These are phyloP conservation scores for Dendroctonus valens DNA, from an alignment of 1,140 invertebrate genomes.

Conservation along the genomic window DNA sequence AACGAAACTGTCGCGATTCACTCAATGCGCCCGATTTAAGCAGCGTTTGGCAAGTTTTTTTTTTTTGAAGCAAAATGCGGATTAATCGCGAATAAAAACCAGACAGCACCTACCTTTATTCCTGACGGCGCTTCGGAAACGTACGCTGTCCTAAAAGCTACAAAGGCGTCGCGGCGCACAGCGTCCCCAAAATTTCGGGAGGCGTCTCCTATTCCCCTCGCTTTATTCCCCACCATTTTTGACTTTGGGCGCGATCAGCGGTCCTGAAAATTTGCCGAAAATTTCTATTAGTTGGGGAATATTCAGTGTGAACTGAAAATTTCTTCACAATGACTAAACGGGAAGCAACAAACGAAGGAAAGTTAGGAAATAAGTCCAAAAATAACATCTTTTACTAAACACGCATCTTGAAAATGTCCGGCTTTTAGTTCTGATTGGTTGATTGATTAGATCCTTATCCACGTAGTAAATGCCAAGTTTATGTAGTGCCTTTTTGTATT, in stretches of 20 bases:
- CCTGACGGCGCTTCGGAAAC: conserved; percentile 48
- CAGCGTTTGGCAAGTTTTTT: neutral
- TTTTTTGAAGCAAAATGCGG: conserved; percentile 7
- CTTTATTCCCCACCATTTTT: conserved; percentile 35
- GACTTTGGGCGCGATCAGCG: conserved; percentile 30
- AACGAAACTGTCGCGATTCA: no score
- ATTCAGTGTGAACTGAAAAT: no score
- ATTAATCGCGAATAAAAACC: conserved; percentile 8
- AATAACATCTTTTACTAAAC: no score
- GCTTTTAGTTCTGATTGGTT: no score
- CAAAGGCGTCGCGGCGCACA: conserved; percentile 48
- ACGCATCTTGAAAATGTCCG: no score
- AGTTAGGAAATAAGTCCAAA: no score
- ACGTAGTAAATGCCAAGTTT: no score
- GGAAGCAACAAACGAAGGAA: no score
- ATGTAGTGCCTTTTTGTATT: no score
- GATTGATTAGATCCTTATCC: no score
- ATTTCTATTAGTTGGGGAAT: no score
- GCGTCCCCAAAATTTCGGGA: conserved; percentile 35
- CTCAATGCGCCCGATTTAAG: neutral
- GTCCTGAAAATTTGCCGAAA: conserved; percentile 42
- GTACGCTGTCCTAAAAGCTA: conserved; percentile 50
- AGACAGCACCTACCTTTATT: conserved; percentile 45
- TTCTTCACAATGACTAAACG: no score
- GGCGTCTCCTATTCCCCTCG: conserved; percentile 33